These are phyloP conservation scores for Leucania comma DNA, from an alignment of 2,888 invertebrate species.

Conservation along the genomic window DNA sequence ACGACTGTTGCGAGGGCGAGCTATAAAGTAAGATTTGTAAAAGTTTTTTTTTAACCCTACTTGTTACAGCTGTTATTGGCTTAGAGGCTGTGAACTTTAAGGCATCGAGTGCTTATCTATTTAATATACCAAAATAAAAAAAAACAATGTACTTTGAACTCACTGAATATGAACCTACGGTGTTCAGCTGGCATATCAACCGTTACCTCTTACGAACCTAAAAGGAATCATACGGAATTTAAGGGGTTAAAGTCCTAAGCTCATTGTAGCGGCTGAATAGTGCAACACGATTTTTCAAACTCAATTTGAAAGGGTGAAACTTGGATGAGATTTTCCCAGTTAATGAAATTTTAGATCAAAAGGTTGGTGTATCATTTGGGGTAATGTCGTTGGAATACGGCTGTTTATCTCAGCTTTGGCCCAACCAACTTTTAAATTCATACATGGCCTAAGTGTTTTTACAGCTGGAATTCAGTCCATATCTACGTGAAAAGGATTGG, in stretches of 20 bases:
- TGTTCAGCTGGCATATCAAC: too few relatives aligned
- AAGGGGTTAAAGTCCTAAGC: slow-evolving; percentile 4
- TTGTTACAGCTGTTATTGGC: not conserved
- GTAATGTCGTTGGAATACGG: not conserved
- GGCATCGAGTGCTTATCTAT: too few relatives aligned
- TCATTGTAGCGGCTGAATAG: slow-evolving; percentile 15
- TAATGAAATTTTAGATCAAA: not conserved
- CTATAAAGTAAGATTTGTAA: not conserved
- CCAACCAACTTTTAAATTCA: not conserved
- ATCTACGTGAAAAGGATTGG: too few relatives aligned
- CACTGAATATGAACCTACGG: too few relatives aligned
- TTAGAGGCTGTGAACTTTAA: slow-evolving; percentile 15
- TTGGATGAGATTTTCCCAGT: not conserved
- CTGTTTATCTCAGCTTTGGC: not conserved
- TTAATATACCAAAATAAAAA: too few relatives aligned
- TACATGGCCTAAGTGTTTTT: not conserved
- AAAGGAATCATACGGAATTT: too few relatives aligned
- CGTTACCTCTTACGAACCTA: too few relatives aligned
- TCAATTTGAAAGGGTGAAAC: slow-evolving; percentile 21
- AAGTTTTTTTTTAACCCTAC: not conserved
- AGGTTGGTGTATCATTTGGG: not conserved
- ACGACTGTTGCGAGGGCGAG: too few relatives aligned
- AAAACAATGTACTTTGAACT: too few relatives aligned
- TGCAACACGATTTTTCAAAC: slow-evolving; percentile 25
- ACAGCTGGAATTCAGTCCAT: too few relatives aligned